Evolutionary conservation across 64 coral and sea anemone genomes (phyloP), one percentile per base, ranked within the genome.

Genomic region (Montipora capricornis): DNA sequence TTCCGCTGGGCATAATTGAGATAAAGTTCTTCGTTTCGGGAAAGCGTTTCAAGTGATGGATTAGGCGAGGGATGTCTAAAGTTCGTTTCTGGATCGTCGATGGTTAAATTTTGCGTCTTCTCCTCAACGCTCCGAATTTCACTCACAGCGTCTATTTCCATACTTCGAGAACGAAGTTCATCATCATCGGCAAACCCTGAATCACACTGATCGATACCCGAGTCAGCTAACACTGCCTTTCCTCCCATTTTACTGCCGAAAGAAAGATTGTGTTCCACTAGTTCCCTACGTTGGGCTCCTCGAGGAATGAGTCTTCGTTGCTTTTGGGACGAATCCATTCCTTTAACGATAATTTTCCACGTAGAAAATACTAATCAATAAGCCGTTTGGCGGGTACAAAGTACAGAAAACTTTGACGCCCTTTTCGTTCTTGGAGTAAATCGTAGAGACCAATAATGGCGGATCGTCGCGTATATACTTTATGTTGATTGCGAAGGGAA

Each of bases 121-220:
- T 93, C 84, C 20, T 88, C 57, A 5, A 61, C 49, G 22, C 60
- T 81, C 6, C 75, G 24, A 67, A 76, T 58, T 17, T 87, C 44
- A 37, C 79, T 37, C 10, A 79, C 61, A 5, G 55, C 13, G n/a
- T 73, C 55, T 10, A 49, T 22, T 76, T 89, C 82, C 47, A 81
- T 80, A 74, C 89, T 94, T 60, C 24, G n/a, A 9, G 52, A 70
- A 26, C 81, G 81, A 13, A 89, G 49, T n/a, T 94, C 88, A 10
- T 90, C 81, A 37, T 86, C 91, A 75, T 95, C 96, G 5, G 58
- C 84, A 88, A 97, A 94, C 19, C 96, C 96, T 26, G 96, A 97
- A 80, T 97, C 96, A 80, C 91, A 93, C 67, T 94, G 92, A 16
- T 87, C 76, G 47, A 19, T 15, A 66, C 24, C 6, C 13, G 77